A percentile compares a stretch with the other conserved stretches of the same genome.
phyloP scores from a whole-genome alignment of 1,140 invertebrate genomes.

The Stegodyphus mimosarum region DNA sequence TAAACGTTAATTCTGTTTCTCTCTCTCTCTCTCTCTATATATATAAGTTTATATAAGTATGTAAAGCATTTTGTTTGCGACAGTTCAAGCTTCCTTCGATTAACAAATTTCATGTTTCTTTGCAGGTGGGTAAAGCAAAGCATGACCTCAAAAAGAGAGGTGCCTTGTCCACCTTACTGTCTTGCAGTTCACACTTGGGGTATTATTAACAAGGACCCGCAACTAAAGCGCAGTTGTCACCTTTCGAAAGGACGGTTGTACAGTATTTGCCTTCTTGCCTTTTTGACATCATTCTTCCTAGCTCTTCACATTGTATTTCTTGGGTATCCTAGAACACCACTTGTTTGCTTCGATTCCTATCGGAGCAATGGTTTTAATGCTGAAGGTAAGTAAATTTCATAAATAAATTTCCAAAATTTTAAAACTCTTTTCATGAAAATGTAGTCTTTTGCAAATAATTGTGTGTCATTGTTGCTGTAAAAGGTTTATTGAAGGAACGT shows the following conservation, averaged over 20 bases:
- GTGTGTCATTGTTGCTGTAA: too few relatives aligned
- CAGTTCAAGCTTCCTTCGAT: too few relatives aligned
- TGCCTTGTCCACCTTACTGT: constrained; percentile 42
- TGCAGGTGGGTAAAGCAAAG: constrained; percentile 56
- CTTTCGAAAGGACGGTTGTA: constrained; percentile 55
- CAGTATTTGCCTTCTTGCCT: constrained; percentile 54
- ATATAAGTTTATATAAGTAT: too few relatives aligned
- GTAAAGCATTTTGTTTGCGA: too few relatives aligned
- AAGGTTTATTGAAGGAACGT: too few relatives aligned
- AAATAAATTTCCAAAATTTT: too few relatives aligned
- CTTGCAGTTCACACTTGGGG: constrained; percentile 42
- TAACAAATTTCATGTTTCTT: not conserved
- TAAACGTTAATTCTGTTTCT: too few relatives aligned
- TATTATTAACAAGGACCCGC: constrained; percentile 8
- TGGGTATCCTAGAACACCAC: constrained; percentile 19
- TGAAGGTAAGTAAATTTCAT: constrained; percentile 4
- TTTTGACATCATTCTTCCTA: constrained; percentile 50
- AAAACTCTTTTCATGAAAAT: too few relatives aligned
- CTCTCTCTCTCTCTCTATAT: too few relatives aligned
- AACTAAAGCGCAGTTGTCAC: constrained; percentile 17
- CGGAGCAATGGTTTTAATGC: constrained; percentile 11
- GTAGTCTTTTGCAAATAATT: too few relatives aligned
- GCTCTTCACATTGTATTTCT: constrained; percentile 58
- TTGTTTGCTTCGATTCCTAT: constrained; percentile 52
- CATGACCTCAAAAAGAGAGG: constrained; percentile 51